Evolutionary conservation across 2,113 vertebrate species (phyloP), one percentile per base, ranked within the genome.

Genomic region (Pimephales promelas): DNA sequence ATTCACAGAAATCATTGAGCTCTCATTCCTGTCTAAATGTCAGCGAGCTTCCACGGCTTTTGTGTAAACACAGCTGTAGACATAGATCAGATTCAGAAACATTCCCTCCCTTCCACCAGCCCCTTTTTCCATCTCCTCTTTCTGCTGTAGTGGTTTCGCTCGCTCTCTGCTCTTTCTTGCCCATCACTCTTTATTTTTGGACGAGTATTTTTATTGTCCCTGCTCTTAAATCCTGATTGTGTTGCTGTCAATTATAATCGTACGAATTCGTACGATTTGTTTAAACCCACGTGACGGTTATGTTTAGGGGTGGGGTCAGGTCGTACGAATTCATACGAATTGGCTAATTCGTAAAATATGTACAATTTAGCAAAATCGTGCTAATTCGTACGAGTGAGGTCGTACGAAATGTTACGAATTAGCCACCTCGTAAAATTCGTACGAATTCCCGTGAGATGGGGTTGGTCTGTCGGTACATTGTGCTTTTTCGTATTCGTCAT

Each of bases 1-100:
- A 40, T 85, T 79, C 86, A 61, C 28, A 68, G 83, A 84, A 89
- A 85, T 87, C 71, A 47, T 68, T 20, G 31, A 68, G 78, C 86
- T 83, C 87, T 81, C 84, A 89, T 91, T 87, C 79, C 47, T 28
- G 84, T 57, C 75, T 89, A 85, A 92, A 90, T 90, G 90, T 89
- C 87, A 90, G 76, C 70, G 70, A 78, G 85, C 83, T 84, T 87
- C 66, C 84, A 57, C 82, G 81, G 47, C 59, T 24, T 79, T 76
- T 75, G 66, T 79, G 85, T 89, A 88, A 90, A 88, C 85, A 85
- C 86, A 87, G 88, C 66, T 88, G 88, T 47, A 76, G 34, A 52
- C 64, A 59, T 52, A 22, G 59, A 84, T 83, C 64, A 26, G 40
- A 80, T 75, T 45, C 62, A 43, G 74, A 59, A 52, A 28, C 70